Evolutionary conservation across 2,888 invertebrate species (phyloP), one percentile per base, ranked within the genome.

Genomic region (Timema podura): DNA sequence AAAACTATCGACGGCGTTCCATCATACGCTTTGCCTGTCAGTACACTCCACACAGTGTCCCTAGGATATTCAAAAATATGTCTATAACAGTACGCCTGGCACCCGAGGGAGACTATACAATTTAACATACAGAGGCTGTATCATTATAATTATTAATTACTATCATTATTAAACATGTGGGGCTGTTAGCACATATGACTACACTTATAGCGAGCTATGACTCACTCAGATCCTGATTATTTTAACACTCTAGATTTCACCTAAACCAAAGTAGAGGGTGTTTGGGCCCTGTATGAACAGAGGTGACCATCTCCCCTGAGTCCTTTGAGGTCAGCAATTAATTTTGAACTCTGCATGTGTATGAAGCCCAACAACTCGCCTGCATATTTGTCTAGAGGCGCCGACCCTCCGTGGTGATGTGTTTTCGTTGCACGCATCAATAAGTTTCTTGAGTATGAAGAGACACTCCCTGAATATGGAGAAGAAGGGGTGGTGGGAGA

Each of bases 401-500:
- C 95, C 95, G 51, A 95, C 92, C 76, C 94, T 89, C 77, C 91
- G 88, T 30, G 95, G 93, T 79, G 93, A 91, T 74, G 92, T 91
- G 78, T 94, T 92, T 83, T 96, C 96, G 83, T 98, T 97, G 83
- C 98, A 98, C 71, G 97, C 96, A 83, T 98, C 98, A 77, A 99
- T 96, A 75, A 99, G 85, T 80, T 93, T 93, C 83, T 96, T 95
- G 78, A 99, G 86, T 77, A 97, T 92, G 84, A 93, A 94, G 77
- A 99, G 89, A 85, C 98, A 96, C 85, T 98, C 96, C 75, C 99
- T 92, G 85, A 99, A 99, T 78, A 94, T 96, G 74, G 98, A 93
- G 83, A 99, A 97, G 84, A 99, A 99, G 51, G 98, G 98, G 85
- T 99, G 98, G 86, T 99, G 99, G 73, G 98, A 98, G 70, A 99